Evolutionary conservation across 1,140 invertebrate genomes (phyloP), one percentile per base, ranked within the genome.

Genomic region (Drosophila lowei): DNA sequence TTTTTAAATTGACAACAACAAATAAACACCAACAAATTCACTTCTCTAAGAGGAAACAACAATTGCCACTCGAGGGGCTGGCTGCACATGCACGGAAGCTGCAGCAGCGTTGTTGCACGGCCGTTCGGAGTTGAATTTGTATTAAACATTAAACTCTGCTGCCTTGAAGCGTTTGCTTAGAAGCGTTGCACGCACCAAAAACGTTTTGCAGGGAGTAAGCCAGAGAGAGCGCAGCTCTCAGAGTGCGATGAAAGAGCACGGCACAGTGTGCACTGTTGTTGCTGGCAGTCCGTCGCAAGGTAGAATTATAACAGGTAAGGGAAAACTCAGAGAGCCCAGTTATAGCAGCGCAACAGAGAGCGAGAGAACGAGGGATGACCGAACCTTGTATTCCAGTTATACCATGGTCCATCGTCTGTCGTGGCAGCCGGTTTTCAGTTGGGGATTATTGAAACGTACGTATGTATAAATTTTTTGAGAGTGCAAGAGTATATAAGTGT

Each of bases 401-500:
- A 38, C 34, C 34, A 38, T 38, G 11, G 34, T 5, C 34, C 34
- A 38, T 13, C 34, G 34, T 38, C 11, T 13, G 30, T 74, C 62
- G 73, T 68, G 72, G 81, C 70, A 85, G 81, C 81, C 81, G 81
- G 81, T 85, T 85, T 85, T 85, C 81, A 72, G 77, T 72, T 73
- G 64, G 80, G 80, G 80, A 81, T 85, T 85, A 81, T 85, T 86
- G 68, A 67, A 55, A 71, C 59, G 78, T 67, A 55, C 56, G 48
- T 61, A 60, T 54, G 54, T 77, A 61, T 50, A 65, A 77, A 58
- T 48, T 48, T 47, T 49, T 74, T 77, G 64, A 50, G n/a, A 23
- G 46, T 52, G 38, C 43, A 41, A n/a, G 42, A 43, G 46, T 72
- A 38, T 13, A 13, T 38, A 34, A 1, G 52, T 44, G 59, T 43